Evolutionary conservation across 2,113 vertebrate species (phyloP).

Genomic region (Choloepus hoffmanni): DNA sequence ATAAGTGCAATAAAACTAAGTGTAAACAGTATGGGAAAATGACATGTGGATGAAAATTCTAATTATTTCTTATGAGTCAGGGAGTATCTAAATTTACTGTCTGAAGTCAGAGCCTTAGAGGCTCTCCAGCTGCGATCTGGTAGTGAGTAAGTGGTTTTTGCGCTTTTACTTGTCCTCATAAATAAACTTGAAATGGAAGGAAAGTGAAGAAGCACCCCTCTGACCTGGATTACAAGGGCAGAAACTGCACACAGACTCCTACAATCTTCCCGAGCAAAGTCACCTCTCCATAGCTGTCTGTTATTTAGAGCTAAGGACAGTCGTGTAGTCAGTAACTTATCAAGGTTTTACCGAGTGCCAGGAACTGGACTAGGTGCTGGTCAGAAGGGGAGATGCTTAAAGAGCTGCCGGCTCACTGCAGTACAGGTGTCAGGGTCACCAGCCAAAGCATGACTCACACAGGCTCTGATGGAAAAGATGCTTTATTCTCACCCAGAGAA

Average conservation of each 20-base stretch:
- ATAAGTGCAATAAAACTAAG: neutral
- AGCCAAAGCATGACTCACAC: too few species aligned
- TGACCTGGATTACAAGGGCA: neutral
- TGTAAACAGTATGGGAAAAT: neutral
- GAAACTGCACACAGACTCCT: neutral
- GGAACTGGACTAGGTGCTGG: neutral
- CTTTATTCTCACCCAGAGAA: too few species aligned
- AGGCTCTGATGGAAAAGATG: too few species aligned
- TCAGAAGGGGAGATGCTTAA: too few species aligned
- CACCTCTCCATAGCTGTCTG: neutral
- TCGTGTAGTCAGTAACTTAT: neutral
- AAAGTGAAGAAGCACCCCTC: slow-evolving; percentile 10
- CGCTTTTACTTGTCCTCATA: slow-evolving; percentile 43
- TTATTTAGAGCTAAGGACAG: neutral
- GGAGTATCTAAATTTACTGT: slow-evolving; percentile 28
- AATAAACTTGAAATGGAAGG: neutral
- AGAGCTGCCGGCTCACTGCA: too few species aligned
- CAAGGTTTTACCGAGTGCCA: neutral
- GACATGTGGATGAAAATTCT: neutral
- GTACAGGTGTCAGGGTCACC: too few species aligned
- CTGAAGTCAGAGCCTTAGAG: slow-evolving; percentile 11
- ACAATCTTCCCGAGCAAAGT: neutral
- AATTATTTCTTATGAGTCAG: slow-evolving; percentile 27
- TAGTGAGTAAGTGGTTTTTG: slow-evolving; percentile 34
- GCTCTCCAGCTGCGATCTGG: slow-evolving; percentile 10